Conservation (phyloP, 2,797 vertebrate genomes). For the Ataeniobius toweri region DNA sequence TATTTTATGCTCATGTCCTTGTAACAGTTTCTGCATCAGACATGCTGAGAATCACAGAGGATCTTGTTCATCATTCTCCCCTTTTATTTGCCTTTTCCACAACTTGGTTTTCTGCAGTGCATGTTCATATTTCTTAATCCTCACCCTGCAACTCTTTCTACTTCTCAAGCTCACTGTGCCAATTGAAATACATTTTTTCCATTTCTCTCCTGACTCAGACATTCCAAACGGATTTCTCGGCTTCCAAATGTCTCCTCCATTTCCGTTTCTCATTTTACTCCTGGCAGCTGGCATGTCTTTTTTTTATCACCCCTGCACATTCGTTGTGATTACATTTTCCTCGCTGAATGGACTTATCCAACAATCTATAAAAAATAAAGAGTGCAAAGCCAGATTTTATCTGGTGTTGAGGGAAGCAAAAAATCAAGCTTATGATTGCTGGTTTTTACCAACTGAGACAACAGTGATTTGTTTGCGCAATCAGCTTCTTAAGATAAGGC, state of each 20-base stretch:
- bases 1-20: not conserved
- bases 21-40: not conserved
- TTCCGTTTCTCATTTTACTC: conserved; percentile 31
- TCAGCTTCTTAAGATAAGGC: conserved; percentile 46
- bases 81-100: not conserved
- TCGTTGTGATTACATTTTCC: not conserved
- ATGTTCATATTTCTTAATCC: conserved; percentile 14
- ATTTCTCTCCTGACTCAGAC: conserved; percentile 58
- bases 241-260: conserved; percentile 47
- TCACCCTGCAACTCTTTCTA: conserved; percentile 17
- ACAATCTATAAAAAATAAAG: conserved; percentile 10
- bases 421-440: conserved; percentile 28
- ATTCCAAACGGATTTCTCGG: conserved; percentile 46
- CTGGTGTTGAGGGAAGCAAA: conserved; percentile 4
- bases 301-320: conserved; percentile 17
- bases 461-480: conserved; percentile 55
- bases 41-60: not conserved
- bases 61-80: not conserved
- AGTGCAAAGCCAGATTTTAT: conserved; percentile 24
- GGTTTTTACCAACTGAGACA: conserved; percentile 43
- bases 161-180: conserved; percentile 38
- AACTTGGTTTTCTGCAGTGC: not conserved
- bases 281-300: conserved; percentile 36
- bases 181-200: conserved; percentile 62
- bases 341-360: conserved; percentile 5